These are phyloP conservation scores for Albula goreensis DNA, from an alignment of 2,113 vertebrate genomes.

Conservation along the genomic window DNA sequence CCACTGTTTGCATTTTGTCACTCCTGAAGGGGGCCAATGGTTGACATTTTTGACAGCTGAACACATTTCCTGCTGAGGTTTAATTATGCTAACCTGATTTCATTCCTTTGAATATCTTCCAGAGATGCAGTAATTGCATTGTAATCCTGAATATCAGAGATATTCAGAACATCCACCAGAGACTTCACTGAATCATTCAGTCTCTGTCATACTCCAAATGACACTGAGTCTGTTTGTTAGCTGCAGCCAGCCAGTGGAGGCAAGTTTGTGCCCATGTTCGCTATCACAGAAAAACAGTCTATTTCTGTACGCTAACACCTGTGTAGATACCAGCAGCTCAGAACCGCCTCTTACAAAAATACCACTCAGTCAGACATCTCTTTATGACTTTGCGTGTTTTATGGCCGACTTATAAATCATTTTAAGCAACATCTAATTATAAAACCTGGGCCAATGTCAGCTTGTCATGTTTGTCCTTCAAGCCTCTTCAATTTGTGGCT, in stretches of 20 bases:
- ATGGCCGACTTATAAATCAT: slow-evolving; percentile 27
- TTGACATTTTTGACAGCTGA: background rate
- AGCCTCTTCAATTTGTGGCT: slow-evolving; percentile 6
- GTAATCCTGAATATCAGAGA: background rate
- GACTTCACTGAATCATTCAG: background rate
- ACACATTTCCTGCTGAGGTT: background rate
- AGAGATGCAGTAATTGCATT: background rate
- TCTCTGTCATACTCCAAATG: background rate
- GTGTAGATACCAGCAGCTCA: slow-evolving; percentile 6
- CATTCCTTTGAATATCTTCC: background rate
- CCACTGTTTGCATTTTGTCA: background rate
- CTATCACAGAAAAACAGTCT: slow-evolving; percentile 5
- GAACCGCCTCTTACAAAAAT: background rate
- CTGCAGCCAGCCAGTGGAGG: background rate
- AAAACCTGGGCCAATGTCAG: slow-evolving; percentile 17
- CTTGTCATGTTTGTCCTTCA: slow-evolving; percentile 31
- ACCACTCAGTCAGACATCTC: slow-evolving; percentile 9
- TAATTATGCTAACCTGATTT: background rate
- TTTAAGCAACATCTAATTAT: slow-evolving; percentile 26
- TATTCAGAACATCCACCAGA: background rate
- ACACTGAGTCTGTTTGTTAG: background rate
- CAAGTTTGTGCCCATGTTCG: background rate
- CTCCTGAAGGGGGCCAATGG: background rate
- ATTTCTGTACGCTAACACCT: slow-evolving; percentile 14
- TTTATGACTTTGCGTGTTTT: slow-evolving; percentile 4